Evolutionary conservation across 2,888 invertebrate genomes (phyloP), one percentile per base, ranked within the genome.

Genomic region (Dynastes maya): DNA sequence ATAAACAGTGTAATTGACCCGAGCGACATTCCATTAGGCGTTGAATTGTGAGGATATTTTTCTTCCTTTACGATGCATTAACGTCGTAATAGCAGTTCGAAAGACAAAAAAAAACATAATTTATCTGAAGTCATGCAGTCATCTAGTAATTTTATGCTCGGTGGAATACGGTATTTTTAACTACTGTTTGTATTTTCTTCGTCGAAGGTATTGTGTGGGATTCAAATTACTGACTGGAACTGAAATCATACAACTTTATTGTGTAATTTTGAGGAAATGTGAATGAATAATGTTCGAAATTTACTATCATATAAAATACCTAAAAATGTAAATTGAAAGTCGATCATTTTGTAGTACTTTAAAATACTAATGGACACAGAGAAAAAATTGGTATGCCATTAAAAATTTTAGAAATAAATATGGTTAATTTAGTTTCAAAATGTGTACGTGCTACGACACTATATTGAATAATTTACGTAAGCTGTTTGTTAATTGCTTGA

Each of bases 21-120:
- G 63, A 63, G 63, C 27, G 63, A 63, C 63, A 32, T 63, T 63
- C 63, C 63, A 63, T 63, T 63, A 63, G 0, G 32, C 11, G 13
- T 13, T 32, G 29, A 63, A 32, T 63, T 32, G 32, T 29, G 32
- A 27, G 4, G 63, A 63, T 63, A 63, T 27, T 63, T 63, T 63
- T 63, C 11, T 63, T 63, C 27, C 61, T 63, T 63, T 63, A 63
- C 29, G 63, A 63, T 32, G 32, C 27, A 63, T 29, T 27, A 27
- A 63, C 32, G 29, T 29, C 32, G 63, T 29, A 32, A 63, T 29
- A 27, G 45, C 45, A 45, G 45, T 45, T n/a, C 13, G 27, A 63
- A 13, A 32, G 63, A 29, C 63, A 29, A 63, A 63, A 63, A 27
- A 63, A 63, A 9, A 63, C 63, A 29, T 29, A 8, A 63, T 63